Evolutionary conservation across 2,888 invertebrate species (phyloP), one percentile per base, ranked within the genome.

Genomic region (Hoplodrina blanda): DNA sequence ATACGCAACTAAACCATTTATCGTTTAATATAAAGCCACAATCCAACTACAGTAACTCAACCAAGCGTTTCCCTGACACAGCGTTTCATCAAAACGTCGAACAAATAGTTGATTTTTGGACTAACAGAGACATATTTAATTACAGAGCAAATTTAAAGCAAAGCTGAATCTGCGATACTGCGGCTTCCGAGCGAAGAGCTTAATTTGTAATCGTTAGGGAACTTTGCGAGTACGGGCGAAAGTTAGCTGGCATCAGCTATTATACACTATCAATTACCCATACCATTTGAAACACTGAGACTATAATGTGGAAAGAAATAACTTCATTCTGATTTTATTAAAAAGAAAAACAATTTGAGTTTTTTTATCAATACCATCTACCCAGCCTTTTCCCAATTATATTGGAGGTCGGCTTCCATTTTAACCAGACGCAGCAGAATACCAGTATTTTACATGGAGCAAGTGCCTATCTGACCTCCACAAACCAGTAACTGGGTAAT

Each of bases 201-300:
- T 63, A 74, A 78, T 79, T 79, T 66, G 61, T 74, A 75, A 74
- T 74, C 61, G 80, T 79, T 79, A 78, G 75, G 13, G 57, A 78
- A 79, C 50, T 74, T 66, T 13, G 69, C 50, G 50, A 78, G 64
- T 55, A 62, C 78, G 64, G 54, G 37, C 41, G 6, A 17, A 63
- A 79, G 69, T 79, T 78, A 53, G 55, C 59, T 63, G 64, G 67
- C 52, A 63, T 73, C 53, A 54, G 53, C 46, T 62, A 19, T 64
- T 64, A 54, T 59, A 64, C 53, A 61, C 46, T 62, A 70, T 77
- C 59, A 65, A 54, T 77, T 62, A 70, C 25, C 56, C 50, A 37
- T 10, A 37, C 64, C 15, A 30, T 41, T 20, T 15, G 46, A 17
- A 17, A 17, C 1, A 4, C 46, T 46, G 46, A 4, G 44, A 15